Percentiles rank a stretch among this genome's conserved stretches.
phyloP scores from a whole-genome alignment of 37 sponge, comb jelly and placozoan genomes.

The Diacarnus erythraeanus region DNA sequence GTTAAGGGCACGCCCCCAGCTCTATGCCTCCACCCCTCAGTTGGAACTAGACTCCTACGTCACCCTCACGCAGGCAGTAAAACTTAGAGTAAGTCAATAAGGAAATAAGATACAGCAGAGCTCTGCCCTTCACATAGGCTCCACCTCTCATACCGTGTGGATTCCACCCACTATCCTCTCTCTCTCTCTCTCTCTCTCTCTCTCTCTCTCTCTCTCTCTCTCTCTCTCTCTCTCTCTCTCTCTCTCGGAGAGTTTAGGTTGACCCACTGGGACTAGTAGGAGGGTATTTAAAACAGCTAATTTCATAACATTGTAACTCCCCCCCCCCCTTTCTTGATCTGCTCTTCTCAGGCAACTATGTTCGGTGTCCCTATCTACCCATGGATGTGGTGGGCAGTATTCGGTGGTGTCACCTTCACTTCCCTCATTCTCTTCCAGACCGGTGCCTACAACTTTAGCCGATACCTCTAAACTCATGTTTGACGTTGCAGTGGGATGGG shows the following conservation, averaged over 20 bases:
- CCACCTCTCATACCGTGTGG: background rate
- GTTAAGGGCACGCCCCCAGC: conserved; percentile 63
- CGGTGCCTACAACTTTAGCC: conserved; percentile 18
- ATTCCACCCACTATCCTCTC: background rate
- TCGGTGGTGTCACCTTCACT: conserved; percentile 35
- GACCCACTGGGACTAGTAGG: conserved; percentile 8
- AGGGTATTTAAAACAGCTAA: background rate
- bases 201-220: conserved; percentile 9
- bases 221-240: conserved; percentile 38
- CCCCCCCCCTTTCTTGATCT: background rate
- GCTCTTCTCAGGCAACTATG: conserved; percentile 59
- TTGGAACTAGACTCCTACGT: conserved; percentile 66
- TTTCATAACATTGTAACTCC: background rate
- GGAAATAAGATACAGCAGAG: too few species aligned
- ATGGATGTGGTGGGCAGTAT: conserved; percentile 44
- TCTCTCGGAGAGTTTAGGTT: conserved; percentile 23
- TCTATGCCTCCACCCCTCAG: conserved; percentile 49
- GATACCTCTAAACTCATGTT: conserved; percentile 22
- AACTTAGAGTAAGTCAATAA: conserved; percentile 33
- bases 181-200: background rate
- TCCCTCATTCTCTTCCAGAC: conserved; percentile 59
- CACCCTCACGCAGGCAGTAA: conserved; percentile 36
- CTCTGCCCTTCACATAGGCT: conserved; percentile 1
- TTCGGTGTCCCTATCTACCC: conserved; percentile 78
- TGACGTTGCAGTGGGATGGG: too few species aligned